These are phyloP conservation scores for Drosophila ohnishii DNA, from an alignment of 1,140 invertebrate genomes.

Conservation along the genomic window DNA sequence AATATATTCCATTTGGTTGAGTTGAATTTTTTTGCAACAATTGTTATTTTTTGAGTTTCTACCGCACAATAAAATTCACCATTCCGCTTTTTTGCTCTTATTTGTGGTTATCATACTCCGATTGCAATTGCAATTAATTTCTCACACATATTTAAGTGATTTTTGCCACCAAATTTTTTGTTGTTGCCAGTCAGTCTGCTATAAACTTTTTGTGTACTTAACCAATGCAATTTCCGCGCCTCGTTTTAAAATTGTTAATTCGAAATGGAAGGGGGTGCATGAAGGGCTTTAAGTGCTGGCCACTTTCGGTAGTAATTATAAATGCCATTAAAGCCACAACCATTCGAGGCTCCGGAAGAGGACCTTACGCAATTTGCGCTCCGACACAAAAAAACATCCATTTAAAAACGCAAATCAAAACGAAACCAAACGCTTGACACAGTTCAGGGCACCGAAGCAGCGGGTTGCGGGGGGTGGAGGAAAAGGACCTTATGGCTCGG, in stretches of 20 bases:
- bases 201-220: constrained; percentile 29
- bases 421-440: constrained; percentile 66
- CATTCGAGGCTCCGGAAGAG: constrained; percentile 20
- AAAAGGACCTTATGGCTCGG: constrained; percentile 1
- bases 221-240: constrained; percentile 45
- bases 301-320: constrained; percentile 43
- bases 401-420: constrained; percentile 59
- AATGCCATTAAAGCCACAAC: constrained; percentile 23
- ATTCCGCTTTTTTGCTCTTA: constrained; percentile 46
- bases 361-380: constrained; percentile 19
- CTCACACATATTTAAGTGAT: constrained; percentile 68
- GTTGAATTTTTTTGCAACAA: constrained; percentile 15
- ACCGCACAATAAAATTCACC: constrained; percentile 43
- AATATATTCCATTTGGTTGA: constrained; percentile 2
- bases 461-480: neutral
- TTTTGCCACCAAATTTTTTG: constrained; percentile 35
- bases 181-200: neutral
- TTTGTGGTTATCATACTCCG: constrained; percentile 69
- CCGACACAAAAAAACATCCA: constrained; percentile 24
- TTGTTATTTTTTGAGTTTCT: constrained; percentile 23
- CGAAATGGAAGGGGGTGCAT: neutral
- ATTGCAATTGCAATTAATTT: constrained; percentile 73
- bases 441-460: constrained; percentile 31
- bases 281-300: constrained; percentile 37
- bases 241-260: constrained; percentile 55